Evolutionary conservation across 2,797 vertebrate genomes (phyloP).

Genomic region (Cheirogaleus major): DNA sequence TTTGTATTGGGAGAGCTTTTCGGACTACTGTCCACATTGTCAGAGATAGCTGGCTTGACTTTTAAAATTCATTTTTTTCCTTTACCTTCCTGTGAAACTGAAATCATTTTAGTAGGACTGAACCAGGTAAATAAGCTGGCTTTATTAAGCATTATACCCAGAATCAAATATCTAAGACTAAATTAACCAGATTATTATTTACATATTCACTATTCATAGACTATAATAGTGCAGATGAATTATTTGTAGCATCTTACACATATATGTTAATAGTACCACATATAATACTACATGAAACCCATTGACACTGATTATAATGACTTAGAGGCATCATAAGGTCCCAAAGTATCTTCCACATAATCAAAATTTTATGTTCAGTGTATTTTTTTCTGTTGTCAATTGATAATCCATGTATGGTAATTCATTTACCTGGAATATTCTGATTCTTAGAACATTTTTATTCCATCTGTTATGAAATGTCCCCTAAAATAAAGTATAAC

Average conservation of each 20-base stretch:
- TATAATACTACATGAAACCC: conserved; percentile 7
- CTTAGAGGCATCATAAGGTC: neutral
- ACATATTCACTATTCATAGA: neutral
- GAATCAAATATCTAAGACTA: neutral
- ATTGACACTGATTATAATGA: neutral
- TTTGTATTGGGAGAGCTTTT: neutral
- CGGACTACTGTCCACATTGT: neutral
- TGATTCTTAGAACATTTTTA: neutral
- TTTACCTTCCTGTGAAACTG: neutral
- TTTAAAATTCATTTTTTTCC: neutral
- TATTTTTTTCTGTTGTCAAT: neutral
- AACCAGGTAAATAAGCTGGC: neutral
- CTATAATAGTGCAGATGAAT: neutral
- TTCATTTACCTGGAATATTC: conserved; percentile 2
- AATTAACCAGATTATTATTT: conserved; percentile 1
- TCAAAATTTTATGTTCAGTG: neutral
- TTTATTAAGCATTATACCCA: conserved; percentile 7
- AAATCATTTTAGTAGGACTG: neutral
- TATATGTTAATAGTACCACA: neutral
- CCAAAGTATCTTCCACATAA: neutral
- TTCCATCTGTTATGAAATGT: neutral
- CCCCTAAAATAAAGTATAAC: neutral
- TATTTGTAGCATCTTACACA: neutral
- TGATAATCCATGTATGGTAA: neutral
- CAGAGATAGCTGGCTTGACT: neutral